These are phyloP conservation scores for Poecilia latipinna DNA, from an alignment of 2,113 vertebrate genomes.

Conservation along the genomic window DNA sequence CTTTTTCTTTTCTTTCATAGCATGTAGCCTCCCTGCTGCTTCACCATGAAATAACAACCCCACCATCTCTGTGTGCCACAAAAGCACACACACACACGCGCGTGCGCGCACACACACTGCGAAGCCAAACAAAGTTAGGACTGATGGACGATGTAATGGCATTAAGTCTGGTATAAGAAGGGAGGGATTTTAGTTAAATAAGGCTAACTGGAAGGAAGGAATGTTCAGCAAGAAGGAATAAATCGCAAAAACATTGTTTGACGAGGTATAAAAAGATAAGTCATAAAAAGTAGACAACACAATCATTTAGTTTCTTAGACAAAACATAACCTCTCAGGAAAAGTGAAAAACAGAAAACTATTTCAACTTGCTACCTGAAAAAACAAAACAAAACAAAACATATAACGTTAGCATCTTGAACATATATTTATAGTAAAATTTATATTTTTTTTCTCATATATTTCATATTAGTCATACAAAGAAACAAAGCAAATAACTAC, in stretches of 20 bases:
- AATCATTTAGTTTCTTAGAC: neutral
- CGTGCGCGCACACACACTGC: neutral
- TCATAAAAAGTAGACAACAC: neutral
- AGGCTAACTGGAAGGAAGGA: slow-evolving; percentile 56
- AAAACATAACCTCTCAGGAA: neutral
- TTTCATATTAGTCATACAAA: no score
- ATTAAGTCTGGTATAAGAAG: slow-evolving; percentile 57
- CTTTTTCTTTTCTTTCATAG: slow-evolving; percentile 16
- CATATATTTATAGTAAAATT: neutral
- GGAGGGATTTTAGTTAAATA: slow-evolving; percentile 39
- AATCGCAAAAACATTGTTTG: slow-evolving; percentile 30
- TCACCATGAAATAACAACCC: slow-evolving; percentile 47
- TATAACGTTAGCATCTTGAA: neutral
- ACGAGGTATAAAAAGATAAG: neutral
- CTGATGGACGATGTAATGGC: slow-evolving; percentile 52
- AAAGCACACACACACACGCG: neutral
- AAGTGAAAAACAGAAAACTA: neutral
- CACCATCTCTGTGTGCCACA: neutral
- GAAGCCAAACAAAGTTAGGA: slow-evolving; percentile 59
- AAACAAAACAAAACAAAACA: no score
- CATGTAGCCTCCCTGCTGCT: slow-evolving; percentile 18
- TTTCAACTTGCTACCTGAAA: neutral
- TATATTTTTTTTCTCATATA: neutral
- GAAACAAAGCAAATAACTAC: no score
- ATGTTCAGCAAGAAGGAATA: slow-evolving; percentile 48